Percentiles rank a stretch among this genome's conserved stretches.
Conservation (phyloP, 1,140 invertebrate species). For the Drosophila erecta region DNA sequence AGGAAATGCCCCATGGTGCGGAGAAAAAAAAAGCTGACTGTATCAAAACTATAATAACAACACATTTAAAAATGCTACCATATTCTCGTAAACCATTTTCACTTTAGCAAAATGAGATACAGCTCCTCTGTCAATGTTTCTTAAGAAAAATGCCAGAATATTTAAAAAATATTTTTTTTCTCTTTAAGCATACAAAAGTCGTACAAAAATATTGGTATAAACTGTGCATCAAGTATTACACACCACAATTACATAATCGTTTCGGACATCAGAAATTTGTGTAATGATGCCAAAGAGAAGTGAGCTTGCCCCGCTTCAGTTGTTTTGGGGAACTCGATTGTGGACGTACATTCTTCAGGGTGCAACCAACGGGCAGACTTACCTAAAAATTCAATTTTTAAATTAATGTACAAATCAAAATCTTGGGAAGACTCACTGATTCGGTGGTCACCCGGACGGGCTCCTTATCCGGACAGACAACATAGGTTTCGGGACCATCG, state of each 20-base stretch:
- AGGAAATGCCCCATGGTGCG: too few species aligned
- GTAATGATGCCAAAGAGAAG: constrained; percentile 65
- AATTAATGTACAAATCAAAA: too few species aligned
- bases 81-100: background rate
- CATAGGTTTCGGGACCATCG: constrained; percentile 49
- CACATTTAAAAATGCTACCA: too few species aligned
- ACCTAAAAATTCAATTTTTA: constrained; percentile 44
- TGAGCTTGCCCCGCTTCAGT: constrained; percentile 63
- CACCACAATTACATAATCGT: background rate
- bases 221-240: background rate
- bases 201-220: constrained; percentile 7
- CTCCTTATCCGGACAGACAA: constrained; percentile 68
- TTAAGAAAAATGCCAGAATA: background rate
- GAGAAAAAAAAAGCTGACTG: too few species aligned
- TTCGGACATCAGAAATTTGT: constrained; percentile 1
- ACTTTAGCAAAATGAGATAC: background rate
- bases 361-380: constrained; percentile 71
- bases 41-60: too few species aligned
- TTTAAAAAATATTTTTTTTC: constrained; percentile 7
- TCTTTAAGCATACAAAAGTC: constrained; percentile 6
- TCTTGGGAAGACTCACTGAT: constrained; percentile 63
- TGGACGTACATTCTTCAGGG: constrained; percentile 73
- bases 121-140: too few species aligned
- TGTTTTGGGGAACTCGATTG: constrained; percentile 44
- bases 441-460: constrained; percentile 69